Evolutionary conservation across 2,888 invertebrate genomes (phyloP).

Genomic region (Drosophila tanythrix): DNA sequence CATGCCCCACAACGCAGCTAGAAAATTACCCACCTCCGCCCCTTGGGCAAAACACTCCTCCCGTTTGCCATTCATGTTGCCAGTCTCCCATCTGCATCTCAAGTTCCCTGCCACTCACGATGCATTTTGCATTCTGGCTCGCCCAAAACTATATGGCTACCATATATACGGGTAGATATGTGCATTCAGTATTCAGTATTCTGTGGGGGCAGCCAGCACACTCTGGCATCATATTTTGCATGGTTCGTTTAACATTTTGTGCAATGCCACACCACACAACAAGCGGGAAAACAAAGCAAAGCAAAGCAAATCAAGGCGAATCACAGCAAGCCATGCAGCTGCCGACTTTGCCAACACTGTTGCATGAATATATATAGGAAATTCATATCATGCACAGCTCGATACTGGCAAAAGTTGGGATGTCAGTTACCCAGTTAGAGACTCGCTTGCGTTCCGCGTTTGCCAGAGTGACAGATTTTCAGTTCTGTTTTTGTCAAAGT

Average conservation of each 20-base stretch:
- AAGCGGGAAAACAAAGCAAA: constrained; percentile 40
- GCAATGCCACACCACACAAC: constrained; percentile 63
- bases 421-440: constrained; percentile 4
- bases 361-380: constrained; percentile 14
- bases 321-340: constrained; percentile 45
- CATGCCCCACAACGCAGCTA: constrained; percentile 27
- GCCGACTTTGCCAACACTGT: constrained; percentile 20
- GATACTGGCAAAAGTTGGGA: constrained; percentile 18
- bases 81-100: constrained; percentile 1
- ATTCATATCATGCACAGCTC: constrained; percentile 40
- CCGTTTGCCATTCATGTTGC: background rate
- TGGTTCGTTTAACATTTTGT: constrained; percentile 79
- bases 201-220: constrained; percentile 9
- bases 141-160: constrained; percentile 38
- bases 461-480: background rate
- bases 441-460: background rate
- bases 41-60: background rate
- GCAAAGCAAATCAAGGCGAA: constrained; percentile 23
- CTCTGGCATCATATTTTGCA: constrained; percentile 73
- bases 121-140: constrained; percentile 50
- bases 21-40: background rate
- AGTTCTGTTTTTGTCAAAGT: constrained; percentile 17
- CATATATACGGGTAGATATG: background rate
- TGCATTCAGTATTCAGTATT: constrained; percentile 7
- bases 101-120: constrained; percentile 8